phyloP scores from a whole-genome alignment of 2,797 vertebrate genomes.

The Acipenser transmontanus region DNA sequence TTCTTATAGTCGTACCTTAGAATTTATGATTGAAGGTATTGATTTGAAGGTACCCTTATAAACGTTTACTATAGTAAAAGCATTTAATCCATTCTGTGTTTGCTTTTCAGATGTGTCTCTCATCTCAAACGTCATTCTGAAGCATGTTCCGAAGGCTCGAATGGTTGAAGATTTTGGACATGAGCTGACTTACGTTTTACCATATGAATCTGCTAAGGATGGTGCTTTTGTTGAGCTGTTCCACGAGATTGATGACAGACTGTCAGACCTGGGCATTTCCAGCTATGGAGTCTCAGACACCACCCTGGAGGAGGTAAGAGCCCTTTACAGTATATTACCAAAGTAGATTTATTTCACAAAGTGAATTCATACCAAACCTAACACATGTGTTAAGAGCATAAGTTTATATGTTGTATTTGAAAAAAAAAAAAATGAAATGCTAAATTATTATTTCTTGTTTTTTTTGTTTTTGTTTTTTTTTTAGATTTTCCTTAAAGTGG shows the following conservation, averaged over 20 bases:
- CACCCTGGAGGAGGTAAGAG: constrained; percentile 86
- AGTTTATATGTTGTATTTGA: neutral
- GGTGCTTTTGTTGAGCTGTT: constrained; percentile 87
- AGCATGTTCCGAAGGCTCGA: constrained; percentile 74
- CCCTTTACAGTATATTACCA: neutral
- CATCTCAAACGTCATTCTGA: constrained; percentile 83
- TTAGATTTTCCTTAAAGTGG: constrained; percentile 95
- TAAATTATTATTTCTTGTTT: constrained; percentile 23
- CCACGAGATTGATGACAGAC: constrained; percentile 80
- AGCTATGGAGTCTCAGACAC: constrained; percentile 97
- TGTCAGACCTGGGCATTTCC: constrained; percentile 76
- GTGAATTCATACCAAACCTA: neutral
- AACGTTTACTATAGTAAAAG: too few species aligned
- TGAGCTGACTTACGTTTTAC: constrained; percentile 87
- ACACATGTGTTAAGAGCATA: neutral
- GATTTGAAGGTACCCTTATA: too few species aligned
- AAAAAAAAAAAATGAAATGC: too few species aligned
- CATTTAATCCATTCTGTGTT: neutral
- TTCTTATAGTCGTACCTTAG: too few species aligned
- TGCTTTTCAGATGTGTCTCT: constrained; percentile 78
- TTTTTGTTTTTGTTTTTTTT: constrained; percentile 22
- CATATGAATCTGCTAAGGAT: constrained; percentile 79
- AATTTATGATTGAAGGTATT: constrained; percentile 21
- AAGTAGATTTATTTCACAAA: neutral
- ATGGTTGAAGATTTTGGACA: constrained; percentile 90